Conservation (phyloP, 2,888 invertebrate species). For the Ectemnius continuus region DNA sequence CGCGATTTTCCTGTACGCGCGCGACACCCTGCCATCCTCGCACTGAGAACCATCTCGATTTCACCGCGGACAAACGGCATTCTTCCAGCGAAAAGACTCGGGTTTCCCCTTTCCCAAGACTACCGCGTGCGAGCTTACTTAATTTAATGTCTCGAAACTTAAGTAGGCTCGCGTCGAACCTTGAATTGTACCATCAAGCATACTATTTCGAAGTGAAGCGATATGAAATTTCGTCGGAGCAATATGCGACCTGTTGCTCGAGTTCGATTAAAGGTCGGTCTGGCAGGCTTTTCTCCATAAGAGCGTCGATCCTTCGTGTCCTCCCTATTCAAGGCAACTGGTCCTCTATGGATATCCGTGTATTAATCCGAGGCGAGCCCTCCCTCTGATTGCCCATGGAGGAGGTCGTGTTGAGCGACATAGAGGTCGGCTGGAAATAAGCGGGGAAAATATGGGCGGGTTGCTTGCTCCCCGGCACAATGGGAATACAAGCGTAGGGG, state of each 20-base stretch:
- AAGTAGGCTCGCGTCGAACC: not conserved
- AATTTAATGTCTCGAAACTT: conserved; percentile 21
- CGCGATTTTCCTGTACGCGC: conserved; percentile 35
- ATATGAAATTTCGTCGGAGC: not conserved
- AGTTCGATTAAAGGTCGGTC: not conserved
- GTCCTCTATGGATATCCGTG: not conserved
- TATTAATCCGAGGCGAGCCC: not conserved
- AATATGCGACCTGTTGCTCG: conserved; percentile 4
- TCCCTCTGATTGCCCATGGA: not conserved
- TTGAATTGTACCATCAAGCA: not conserved
- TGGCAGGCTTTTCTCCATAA: not conserved
- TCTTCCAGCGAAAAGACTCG: conserved; percentile 18
- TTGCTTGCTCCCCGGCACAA: conserved; percentile 29
- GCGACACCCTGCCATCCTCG: conserved; percentile 26
- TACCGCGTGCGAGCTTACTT: conserved; percentile 26
- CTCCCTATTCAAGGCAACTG: not conserved
- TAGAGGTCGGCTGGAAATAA: conserved; percentile 18
- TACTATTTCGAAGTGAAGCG: not conserved
- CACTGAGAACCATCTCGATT: conserved; percentile 10
- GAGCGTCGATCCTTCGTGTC: not conserved
- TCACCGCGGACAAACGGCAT: conserved; percentile 9
- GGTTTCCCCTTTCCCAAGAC: conserved; percentile 16
- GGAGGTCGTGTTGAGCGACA: not conserved
- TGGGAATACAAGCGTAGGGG: conserved; percentile 15
- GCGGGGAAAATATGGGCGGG: conserved; percentile 28